Conservation (phyloP, 1,140 invertebrate genomes). For the Pygmarrhopalites habei region DNA sequence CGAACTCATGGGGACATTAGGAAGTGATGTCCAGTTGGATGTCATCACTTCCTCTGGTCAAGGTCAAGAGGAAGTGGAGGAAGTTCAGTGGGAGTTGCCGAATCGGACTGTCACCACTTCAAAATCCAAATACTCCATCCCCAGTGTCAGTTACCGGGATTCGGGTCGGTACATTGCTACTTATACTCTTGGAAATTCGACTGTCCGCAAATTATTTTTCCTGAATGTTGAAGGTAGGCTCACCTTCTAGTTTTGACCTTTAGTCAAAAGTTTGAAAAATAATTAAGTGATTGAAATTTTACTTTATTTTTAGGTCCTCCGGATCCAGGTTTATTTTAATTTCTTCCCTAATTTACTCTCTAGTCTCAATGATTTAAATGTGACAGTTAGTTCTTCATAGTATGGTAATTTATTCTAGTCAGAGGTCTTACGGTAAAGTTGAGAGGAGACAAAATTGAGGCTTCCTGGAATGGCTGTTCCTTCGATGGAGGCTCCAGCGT, state of each 20-base stretch:
- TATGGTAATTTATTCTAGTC: no score
- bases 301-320: slow-evolving; percentile 56
- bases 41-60: no score
- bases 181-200: not conserved
- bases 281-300: no score
- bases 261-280: not conserved
- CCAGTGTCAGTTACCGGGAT: not conserved
- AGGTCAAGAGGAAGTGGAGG: no score
- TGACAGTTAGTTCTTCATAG: no score
- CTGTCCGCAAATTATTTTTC: not conserved
- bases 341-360: no score
- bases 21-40: no score
- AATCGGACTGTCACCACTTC: not conserved
- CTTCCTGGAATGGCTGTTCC: slow-evolving; percentile 72
- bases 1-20: no score
- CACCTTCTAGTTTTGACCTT: not conserved
- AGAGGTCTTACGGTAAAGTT: slow-evolving; percentile 52
- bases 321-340: no score
- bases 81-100: not conserved
- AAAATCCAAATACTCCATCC: not conserved
- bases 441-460: slow-evolving; percentile 47
- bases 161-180: not conserved
- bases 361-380: no score
- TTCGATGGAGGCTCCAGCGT: slow-evolving; percentile 79
- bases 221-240: not conserved